Percentiles rank a stretch among this genome's conserved stretches.
Conservation (phyloP, 2,888 invertebrate genomes). For the Coenonympha arcania region DNA sequence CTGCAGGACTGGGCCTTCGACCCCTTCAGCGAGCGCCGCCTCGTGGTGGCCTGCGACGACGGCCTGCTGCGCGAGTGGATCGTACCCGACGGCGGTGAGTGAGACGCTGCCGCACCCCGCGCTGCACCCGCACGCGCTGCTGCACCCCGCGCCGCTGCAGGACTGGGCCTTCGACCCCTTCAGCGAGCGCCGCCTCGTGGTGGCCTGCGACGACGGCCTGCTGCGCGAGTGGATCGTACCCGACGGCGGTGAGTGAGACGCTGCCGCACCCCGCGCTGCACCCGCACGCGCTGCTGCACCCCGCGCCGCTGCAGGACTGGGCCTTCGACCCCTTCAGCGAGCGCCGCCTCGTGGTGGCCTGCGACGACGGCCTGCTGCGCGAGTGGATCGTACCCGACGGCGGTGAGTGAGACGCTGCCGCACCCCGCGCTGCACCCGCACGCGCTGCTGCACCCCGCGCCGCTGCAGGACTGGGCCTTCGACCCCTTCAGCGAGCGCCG, state of each 20-base stretch:
- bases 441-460: no score
- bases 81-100: slow-evolving; percentile 78
- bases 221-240: slow-evolving; percentile 87
- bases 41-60: slow-evolving; percentile 93
- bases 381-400: slow-evolving; percentile 85
- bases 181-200: slow-evolving; percentile 82
- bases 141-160: slow-evolving; percentile 88
- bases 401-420: no score
- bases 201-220: slow-evolving; percentile 91
- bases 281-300: no score
- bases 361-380: slow-evolving; percentile 89
- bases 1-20: slow-evolving; percentile 97
- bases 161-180: slow-evolving; percentile 98
- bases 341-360: slow-evolving; percentile 85
- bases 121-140: slow-evolving; percentile 88
- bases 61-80: slow-evolving; percentile 87
- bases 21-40: slow-evolving; percentile 85
- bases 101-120: no score
- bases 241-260: slow-evolving; percentile 72
- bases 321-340: slow-evolving; percentile 94
- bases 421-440: slow-evolving; percentile 88
- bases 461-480: slow-evolving; percentile 94
- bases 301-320: slow-evolving; percentile 92
- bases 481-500: slow-evolving; percentile 89
- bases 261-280: no score